phyloP scores from a whole-genome alignment of 2,888 invertebrate species.

The Rhamphomyia laevipes region DNA sequence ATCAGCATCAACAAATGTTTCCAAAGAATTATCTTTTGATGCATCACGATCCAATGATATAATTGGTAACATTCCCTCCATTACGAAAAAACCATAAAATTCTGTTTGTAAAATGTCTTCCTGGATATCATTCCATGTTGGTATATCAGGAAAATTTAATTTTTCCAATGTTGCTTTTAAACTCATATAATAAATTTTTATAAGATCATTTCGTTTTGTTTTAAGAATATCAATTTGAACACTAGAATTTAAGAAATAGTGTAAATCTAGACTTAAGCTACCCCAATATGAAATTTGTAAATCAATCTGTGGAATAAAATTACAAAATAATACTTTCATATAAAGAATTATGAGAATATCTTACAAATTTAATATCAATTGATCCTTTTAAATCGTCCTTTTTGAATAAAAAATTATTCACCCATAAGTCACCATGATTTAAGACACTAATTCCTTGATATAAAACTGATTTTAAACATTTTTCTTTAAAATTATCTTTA shows the following conservation, averaged over 20 bases:
- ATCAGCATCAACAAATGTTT: slow-evolving; percentile 25
- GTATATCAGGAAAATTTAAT: slow-evolving; percentile 16
- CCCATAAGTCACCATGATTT: slow-evolving; percentile 44
- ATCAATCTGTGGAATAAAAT: slow-evolving; percentile 22
- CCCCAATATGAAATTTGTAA: slow-evolving; percentile 34
- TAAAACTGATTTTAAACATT: slow-evolving; percentile 3
- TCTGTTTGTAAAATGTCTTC: slow-evolving; percentile 26
- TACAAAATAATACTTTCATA: no score
- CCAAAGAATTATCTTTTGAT: slow-evolving; percentile 30
- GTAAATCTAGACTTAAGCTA: slow-evolving; percentile 35
- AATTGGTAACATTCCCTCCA: slow-evolving; percentile 32
- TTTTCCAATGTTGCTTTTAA: slow-evolving; percentile 20
- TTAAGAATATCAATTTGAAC: slow-evolving; percentile 24
- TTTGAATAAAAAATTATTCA: slow-evolving; percentile 42
- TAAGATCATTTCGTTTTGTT: slow-evolving; percentile 22
- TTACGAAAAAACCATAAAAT: slow-evolving; percentile 31
- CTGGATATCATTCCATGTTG: slow-evolving; percentile 24
- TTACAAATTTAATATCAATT: slow-evolving; percentile 38
- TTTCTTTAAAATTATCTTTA: background rate
- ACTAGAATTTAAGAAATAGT: slow-evolving; percentile 34
- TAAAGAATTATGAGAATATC: slow-evolving; percentile 12
- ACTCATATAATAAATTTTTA: slow-evolving; percentile 23
- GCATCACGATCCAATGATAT: slow-evolving; percentile 30
- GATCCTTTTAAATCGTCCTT: slow-evolving; percentile 23
- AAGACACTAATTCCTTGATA: slow-evolving; percentile 37